Evolutionary conservation across 2,797 vertebrate genomes (phyloP), one percentile per base, ranked within the genome.

Genomic region (Simalia tracyae): DNA sequence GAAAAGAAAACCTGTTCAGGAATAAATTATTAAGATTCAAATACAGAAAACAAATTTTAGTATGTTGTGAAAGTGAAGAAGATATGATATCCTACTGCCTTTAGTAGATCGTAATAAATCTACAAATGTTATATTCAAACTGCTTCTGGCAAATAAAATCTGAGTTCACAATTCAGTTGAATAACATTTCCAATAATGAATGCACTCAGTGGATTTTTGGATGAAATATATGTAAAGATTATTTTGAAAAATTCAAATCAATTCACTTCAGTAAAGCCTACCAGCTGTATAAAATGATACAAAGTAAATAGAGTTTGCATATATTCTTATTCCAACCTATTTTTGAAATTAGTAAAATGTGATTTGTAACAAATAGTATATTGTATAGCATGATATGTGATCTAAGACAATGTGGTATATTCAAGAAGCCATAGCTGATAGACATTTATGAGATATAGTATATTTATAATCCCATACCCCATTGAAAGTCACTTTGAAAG

Each of bases 11-110:
- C 31, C n/a, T 22, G 46, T 31, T 89, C 54, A 86, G 84, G 54
- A 63, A 68, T n/a, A 68, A 1, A 22, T 89, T 9, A 28, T 87
- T 85, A 17, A 24, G 28, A 76, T 63, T 63, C 28, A 87, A 54
- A 60, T 5, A 60, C 12, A 59, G 8, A 59, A 68, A 88, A 54
- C 28, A 17, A 86, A 12, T 2, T 92, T 6, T 10, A 60, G 4
- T 42, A 24, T 31, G 87, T 91, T 91, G 64, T 94, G 66, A 92
- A n/a, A 90, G 19, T 86, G 89, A 15, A 94, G 81, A 61, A 31
- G 92, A 92, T 56, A 90, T 14, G 8, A 92, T 36, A 19, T 56
- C 92, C 11, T 61, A 22, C 42, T 61, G 86, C 22, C 56, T 22
- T 42, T 14, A 92, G 59, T 2, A 87, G 84, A 94, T 59, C 15